Conservation (phyloP, 2,797 vertebrate genomes). For the Phoxinus dragarum region DNA sequence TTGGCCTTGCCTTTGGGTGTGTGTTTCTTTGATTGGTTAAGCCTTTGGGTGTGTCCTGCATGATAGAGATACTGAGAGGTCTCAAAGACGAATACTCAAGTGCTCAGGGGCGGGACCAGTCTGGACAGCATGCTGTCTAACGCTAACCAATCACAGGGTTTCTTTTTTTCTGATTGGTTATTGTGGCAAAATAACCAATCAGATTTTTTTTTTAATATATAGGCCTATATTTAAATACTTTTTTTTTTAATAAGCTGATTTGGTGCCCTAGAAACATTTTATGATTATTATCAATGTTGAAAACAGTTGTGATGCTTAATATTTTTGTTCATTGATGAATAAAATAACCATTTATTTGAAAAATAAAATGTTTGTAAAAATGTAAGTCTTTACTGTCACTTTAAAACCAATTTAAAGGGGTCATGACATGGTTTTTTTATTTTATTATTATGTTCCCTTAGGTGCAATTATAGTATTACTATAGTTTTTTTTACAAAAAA, state of each 20-base stretch:
- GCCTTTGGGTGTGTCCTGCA: not conserved
- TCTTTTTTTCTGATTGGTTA: not conserved
- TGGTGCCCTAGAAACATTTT: not conserved
- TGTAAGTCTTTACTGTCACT: too few species aligned
- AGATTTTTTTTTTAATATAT: too few species aligned
- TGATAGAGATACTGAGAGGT: not conserved
- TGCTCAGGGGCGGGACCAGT: not conserved
- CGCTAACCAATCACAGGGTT: not conserved
- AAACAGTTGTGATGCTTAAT: not conserved
- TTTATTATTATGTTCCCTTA: too few species aligned
- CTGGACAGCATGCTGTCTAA: not conserved
- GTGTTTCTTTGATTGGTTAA: not conserved
- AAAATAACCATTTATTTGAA: not conserved
- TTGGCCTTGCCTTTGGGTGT: conserved; percentile 4
- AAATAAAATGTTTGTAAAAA: too few species aligned
- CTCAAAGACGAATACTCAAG: not conserved
- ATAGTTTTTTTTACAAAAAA: too few species aligned
- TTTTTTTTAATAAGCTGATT: not conserved
- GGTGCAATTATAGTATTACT: too few species aligned
- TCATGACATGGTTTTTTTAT: too few species aligned
- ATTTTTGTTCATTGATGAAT: not conserved
- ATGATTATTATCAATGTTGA: not conserved
- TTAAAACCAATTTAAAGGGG: not conserved
- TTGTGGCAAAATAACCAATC: not conserved
- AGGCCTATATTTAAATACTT: too few species aligned